phyloP scores from a whole-genome alignment of 2,113 vertebrate genomes.

The Bujurquina vittata region DNA sequence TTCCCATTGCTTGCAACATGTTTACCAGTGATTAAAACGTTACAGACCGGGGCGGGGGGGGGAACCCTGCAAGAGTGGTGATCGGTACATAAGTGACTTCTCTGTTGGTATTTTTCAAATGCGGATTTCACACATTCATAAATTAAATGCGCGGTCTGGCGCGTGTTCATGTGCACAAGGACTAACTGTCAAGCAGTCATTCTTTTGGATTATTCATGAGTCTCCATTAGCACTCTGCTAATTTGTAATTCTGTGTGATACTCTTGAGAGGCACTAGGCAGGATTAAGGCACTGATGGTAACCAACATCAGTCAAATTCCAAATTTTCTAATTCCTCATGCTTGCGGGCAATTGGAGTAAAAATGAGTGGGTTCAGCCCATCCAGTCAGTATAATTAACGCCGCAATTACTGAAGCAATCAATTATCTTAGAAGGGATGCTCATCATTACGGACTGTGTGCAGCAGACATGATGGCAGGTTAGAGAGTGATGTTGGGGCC shows the following conservation, averaged over 20 bases:
- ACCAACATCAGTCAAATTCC: conserved; percentile 51
- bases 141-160: conserved; percentile 48
- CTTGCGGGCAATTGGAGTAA: conserved; percentile 39
- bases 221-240: conserved; percentile 61
- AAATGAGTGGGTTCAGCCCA: conserved; percentile 25
- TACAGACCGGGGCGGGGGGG: conserved; percentile 26
- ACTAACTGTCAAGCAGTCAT: conserved; percentile 41
- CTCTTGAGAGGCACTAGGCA: conserved; percentile 48
- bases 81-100: conserved; percentile 30
- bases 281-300: conserved; percentile 45
- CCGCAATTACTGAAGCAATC: conserved; percentile 48
- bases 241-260: conserved; percentile 69
- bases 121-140: conserved; percentile 42
- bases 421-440: conserved; percentile 32
- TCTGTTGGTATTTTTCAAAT: conserved; percentile 34
- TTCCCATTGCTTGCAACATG: conserved; percentile 69
- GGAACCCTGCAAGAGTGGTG: conserved; percentile 15
- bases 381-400: conserved; percentile 49
- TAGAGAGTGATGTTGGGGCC: not conserved
- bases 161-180: conserved; percentile 31
- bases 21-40: conserved; percentile 79
- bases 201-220: conserved; percentile 68
- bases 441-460: conserved; percentile 18
- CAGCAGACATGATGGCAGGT: too few species aligned
- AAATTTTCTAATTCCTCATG: conserved; percentile 48